Evolutionary conservation across 1,140 invertebrate genomes (phyloP), one percentile per base, ranked within the genome.

Genomic region (Leguminivora glycinivorella): DNA sequence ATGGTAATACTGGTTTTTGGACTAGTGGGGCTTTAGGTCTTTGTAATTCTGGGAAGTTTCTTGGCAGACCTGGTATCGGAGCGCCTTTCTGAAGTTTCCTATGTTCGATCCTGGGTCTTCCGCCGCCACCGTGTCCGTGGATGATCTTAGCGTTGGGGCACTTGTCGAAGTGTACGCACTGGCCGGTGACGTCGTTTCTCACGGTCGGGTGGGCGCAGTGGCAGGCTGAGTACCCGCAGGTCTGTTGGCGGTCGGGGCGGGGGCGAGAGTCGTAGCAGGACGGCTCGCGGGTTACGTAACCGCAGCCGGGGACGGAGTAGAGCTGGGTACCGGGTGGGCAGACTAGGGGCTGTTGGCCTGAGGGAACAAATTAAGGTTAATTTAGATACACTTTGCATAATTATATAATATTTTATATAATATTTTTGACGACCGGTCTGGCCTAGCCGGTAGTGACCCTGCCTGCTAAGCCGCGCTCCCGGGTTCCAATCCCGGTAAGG

Each of bases 131-230:
- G 17, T 29, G 58, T 17, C 25, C 26, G 7, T 63, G n/a, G 26
- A 29, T 63, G 58, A 63, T 63, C 9, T 19, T 63, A 63, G 26
- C 58, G 3, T 19, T 7, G 1, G 68, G 47, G n/a, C 68, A 69
- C 22, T 69, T 26, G 26, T 69, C 67, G 12, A 68, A 14, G 24
- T 40, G 34, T 26, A 69, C 68, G 26, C 68, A 69, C 14, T 69
- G 38, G 47, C 47, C 47, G 12, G 68, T 26, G 6, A 10, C 17
- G 9, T 22, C 17, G 26, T 69, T 29, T 31, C 68, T 47, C 10
- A 69, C 68, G 3, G 68, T 69, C 1, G 68, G 68, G 24, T 14
- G 10, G 68, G 26, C 25, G 68, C 68, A 69, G 43, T 69, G 17
- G 26, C 68, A 69, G 12, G 68, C 68, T n/a, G 47, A 26, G 47